These are phyloP conservation scores for Pachyseris speciosa DNA, from an alignment of 64 coral and sea anemone species.

Conservation along the genomic window DNA sequence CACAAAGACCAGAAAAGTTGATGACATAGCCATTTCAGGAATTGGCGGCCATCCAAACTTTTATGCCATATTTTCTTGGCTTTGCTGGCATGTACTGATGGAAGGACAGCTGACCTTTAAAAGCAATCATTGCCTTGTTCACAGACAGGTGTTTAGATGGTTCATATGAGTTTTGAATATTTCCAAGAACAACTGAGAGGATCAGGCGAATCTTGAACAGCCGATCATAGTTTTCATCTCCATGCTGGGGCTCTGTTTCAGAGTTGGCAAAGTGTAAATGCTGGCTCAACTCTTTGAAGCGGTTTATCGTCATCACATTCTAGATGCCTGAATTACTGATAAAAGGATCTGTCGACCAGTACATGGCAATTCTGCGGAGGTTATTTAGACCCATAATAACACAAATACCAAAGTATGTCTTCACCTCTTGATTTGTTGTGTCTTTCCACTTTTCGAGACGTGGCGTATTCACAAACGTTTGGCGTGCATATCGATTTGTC, in stretches of 20 bases:
- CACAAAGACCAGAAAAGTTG: too few species aligned
- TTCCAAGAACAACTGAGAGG: not conserved
- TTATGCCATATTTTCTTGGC: conserved; percentile 63
- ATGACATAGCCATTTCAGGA: conserved; percentile 44
- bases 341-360: too few species aligned
- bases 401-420: not conserved
- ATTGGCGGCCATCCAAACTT: conserved; percentile 70
- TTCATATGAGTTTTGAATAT: not conserved
- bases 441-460: not conserved
- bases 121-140: conserved; percentile 53
- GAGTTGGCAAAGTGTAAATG: conserved; percentile 6
- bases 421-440: not conserved
- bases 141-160: conserved; percentile 22
- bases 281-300: conserved; percentile 27
- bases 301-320: conserved; percentile 10
- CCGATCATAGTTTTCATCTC: not conserved
- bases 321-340: conserved; percentile 1
- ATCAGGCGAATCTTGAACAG: conserved; percentile 11
- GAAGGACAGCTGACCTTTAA: conserved; percentile 31
- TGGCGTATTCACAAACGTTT: too few species aligned
- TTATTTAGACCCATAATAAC: not conserved
- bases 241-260: not conserved
- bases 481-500: too few species aligned
- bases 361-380: not conserved
- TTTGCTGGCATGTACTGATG: conserved; percentile 76